Evolutionary conservation across 2,797 vertebrate species (phyloP).

Genomic region (Chiloscyllium punctatum): DNA sequence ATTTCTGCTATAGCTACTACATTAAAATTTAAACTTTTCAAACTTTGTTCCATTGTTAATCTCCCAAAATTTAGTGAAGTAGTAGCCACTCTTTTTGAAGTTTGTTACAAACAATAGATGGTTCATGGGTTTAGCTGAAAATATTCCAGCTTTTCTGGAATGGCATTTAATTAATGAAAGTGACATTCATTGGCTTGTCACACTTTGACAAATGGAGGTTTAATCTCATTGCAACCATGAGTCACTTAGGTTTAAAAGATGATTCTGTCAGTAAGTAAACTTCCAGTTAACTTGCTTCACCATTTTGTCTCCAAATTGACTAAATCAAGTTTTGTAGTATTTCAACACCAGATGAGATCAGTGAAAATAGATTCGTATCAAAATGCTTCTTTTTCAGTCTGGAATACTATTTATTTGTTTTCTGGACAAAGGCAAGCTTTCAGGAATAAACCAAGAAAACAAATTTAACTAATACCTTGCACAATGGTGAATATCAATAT

Average conservation of each 20-base stretch:
- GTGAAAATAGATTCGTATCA: not conserved
- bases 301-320: not conserved
- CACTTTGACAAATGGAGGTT: not conserved
- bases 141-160: not conserved
- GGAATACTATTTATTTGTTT: not conserved
- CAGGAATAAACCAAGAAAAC: not conserved
- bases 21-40: not conserved
- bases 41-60: not conserved
- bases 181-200: not conserved
- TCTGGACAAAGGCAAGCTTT: not conserved
- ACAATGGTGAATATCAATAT: not conserved
- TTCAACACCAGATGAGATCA: not conserved
- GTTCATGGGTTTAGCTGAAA: not conserved
- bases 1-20: not conserved
- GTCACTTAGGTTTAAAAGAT: not conserved
- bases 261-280: not conserved
- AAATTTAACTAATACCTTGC: not conserved
- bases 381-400: not conserved
- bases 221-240: not conserved
- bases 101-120: not conserved
- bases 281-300: not conserved
- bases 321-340: not conserved
- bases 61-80: not conserved
- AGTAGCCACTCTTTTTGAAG: not conserved
- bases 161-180: not conserved